Evolutionary conservation across 2,797 vertebrate genomes (phyloP).

Genomic region (Hipposideros larvatus): DNA sequence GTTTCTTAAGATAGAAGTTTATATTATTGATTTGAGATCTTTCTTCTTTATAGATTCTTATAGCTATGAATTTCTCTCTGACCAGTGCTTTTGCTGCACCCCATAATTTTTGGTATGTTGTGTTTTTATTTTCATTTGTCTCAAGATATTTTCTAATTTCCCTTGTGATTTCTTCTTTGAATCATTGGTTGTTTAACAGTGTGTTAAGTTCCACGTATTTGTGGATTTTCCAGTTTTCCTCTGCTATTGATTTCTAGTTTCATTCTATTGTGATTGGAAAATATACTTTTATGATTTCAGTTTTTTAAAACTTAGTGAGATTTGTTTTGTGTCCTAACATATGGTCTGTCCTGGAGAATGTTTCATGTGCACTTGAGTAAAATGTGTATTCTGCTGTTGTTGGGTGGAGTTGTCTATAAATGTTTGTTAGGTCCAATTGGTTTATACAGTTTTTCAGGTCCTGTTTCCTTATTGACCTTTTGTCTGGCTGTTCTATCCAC

Average conservation of each 20-base stretch:
- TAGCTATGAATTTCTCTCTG: neutral
- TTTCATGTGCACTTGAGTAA: neutral
- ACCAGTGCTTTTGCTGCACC: neutral
- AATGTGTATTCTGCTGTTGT: neutral
- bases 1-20: neutral
- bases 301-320: neutral
- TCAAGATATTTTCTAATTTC: neutral
- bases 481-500: neutral
- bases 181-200: neutral
- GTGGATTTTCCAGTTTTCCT: neutral
- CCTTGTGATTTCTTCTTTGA: conserved; percentile 5
- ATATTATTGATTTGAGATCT: neutral
- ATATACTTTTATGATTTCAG: neutral
- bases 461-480: neutral
- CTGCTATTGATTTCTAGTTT: neutral
- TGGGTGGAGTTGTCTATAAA: neutral
- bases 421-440: neutral
- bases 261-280: neutral
- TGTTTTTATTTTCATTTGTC: conserved; percentile 41
- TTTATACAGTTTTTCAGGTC: neutral
- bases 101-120: neutral
- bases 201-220: neutral
- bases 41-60: neutral
- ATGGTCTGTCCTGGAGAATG: neutral
- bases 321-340: neutral